Percentiles rank a stretch among this genome's conserved stretches.
Conservation (phyloP, 2,888 invertebrate genomes). For the Frankliniella intonsa region DNA sequence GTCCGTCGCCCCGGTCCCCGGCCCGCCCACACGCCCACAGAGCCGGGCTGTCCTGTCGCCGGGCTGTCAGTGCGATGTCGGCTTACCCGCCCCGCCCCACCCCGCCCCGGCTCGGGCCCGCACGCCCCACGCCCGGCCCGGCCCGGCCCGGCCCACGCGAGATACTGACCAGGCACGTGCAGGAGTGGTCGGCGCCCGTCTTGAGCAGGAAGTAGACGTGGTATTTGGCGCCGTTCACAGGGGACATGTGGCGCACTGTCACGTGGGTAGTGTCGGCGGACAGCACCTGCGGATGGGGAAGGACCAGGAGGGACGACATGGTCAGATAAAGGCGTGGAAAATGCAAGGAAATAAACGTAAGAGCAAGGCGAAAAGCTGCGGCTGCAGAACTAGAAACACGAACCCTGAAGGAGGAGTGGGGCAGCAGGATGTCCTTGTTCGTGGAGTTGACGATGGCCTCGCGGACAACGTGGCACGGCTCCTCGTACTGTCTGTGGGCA, state of each 20-base stretch:
- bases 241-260: neutral
- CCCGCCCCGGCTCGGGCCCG: no score
- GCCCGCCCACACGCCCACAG: no score
- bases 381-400: neutral
- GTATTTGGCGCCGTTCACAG: neutral
- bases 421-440: neutral
- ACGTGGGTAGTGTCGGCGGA: neutral
- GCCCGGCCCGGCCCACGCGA: no score
- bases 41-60: no score
- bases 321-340: neutral
- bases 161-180: slow-evolving; percentile 3
- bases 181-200: neutral
- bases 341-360: no score
- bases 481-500: neutral
- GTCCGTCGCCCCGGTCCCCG: no score
- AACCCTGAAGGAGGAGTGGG: neutral
- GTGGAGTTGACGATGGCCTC: slow-evolving; percentile 11
- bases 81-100: no score
- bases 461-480: neutral
- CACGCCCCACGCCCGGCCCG: no score
- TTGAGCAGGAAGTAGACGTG: neutral
- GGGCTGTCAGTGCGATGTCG: no score
- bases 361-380: neutral
- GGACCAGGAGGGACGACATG: neutral
- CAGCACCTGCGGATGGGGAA: neutral